phyloP scores from a whole-genome alignment of 1,140 invertebrate species.

The Lepeophtheirus salmonis region DNA sequence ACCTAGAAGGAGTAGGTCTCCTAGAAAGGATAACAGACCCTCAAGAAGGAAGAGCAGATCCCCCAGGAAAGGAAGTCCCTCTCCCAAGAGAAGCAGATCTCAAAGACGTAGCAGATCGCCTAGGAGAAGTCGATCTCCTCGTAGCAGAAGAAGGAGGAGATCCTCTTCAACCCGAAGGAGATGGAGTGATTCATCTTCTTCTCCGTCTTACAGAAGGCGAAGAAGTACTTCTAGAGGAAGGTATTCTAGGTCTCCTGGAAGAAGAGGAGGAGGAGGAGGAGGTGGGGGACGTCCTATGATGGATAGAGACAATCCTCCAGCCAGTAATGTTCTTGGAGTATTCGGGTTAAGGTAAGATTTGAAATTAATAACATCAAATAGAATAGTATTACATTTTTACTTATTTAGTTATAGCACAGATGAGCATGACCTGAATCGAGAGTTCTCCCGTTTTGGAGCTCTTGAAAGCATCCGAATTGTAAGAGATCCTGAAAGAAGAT shows the following conservation, averaged over 20 bases:
- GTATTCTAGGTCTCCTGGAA: neutral
- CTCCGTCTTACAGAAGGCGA: neutral
- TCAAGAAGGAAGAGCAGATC: neutral
- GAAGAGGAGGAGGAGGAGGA: no score
- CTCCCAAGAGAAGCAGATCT: neutral
- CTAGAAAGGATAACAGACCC: neutral
- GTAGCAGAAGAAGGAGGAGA: neutral
- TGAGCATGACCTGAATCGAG: neutral
- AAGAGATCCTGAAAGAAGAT: neutral
- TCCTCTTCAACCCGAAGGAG: neutral
- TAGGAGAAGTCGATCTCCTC: neutral
- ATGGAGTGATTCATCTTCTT: neutral
- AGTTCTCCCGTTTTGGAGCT: neutral
- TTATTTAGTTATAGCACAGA: conserved; percentile 4
- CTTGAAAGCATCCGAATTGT: conserved; percentile 5
- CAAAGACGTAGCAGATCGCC: neutral
- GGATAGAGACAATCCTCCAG: neutral
- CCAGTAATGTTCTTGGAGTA: neutral
- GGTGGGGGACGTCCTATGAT: neutral
- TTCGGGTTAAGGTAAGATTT: conserved; percentile 10
- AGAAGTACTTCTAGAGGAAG: neutral
- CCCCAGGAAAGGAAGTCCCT: neutral
- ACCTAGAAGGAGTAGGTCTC: neutral
- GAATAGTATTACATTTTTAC: neutral
- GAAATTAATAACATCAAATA: neutral